Base-by-base conservation (phyloP, 2,888 invertebrate species). In the Mimumesa dahlbomi region DNA sequence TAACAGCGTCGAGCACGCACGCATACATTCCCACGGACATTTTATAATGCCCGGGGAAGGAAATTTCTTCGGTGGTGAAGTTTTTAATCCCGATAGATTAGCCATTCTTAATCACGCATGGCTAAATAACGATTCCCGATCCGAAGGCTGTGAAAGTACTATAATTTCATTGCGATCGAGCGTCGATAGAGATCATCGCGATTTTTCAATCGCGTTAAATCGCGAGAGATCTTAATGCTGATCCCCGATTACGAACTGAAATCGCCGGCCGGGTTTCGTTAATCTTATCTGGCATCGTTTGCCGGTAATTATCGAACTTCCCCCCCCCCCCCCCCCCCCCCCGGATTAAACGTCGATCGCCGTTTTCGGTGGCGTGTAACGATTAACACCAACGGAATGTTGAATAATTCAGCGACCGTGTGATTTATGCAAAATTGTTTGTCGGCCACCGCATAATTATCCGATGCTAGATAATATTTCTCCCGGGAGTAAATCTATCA, bases 111-210 rank as follows among this genome's bases (percentile, higher is more conserved):
- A 82, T 82, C 78, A 69, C 65, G 59, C 72, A 34, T 63, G 65
- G 73, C 68, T 63, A 71, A 72, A 73, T 79, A 82, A 79, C 69
- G 79, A 77, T 80, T 78, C 61, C 73, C 70, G 79, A 75, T 76
- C 78, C 64, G 69, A 65, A 69, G 69, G 69, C 63, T 71, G 61
- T 67, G 68, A 73, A 79, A 77, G 79, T 67, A 78, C 79, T 81
- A 73, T 82, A 83, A 81, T 83, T 82, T 81, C 67, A 73, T 77
- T 64, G 77, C 79, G 77, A 83, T 82, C 77, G 73, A 73, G 58
- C 57, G 48, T 49, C 69, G 75, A 80, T 82, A 77, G 75, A 73
- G 75, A 81, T 81, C 76, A 66, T 77, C 71, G 72, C 64, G 34
- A 18, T 71, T 70, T 81, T 70, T 58, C 67, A 72, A 73, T 73